These are phyloP conservation scores for Thalassaphorura encarpata DNA, from an alignment of 1,140 invertebrate genomes.

Conservation along the genomic window DNA sequence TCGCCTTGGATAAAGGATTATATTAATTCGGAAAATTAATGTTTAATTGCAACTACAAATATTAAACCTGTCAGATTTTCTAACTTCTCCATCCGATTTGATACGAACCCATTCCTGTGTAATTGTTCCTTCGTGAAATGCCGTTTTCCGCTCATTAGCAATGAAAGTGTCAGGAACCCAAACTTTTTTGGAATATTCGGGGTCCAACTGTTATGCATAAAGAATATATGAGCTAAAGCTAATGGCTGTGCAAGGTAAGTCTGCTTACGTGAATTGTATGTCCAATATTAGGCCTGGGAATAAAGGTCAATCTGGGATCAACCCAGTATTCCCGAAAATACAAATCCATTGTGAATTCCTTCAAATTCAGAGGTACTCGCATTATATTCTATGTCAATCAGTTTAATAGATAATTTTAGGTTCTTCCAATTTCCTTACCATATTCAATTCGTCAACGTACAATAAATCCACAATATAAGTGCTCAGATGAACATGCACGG, in stretches of 20 bases:
- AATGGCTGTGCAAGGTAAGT: no score
- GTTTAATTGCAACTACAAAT: conserved; percentile 6
- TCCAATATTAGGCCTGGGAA: background rate
- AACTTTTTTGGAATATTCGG: conserved; percentile 12
- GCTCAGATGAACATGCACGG: background rate
- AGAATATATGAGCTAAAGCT: no score
- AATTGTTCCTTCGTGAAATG: conserved; percentile 4
- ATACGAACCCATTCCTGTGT: conserved; percentile 11
- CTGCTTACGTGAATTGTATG: conserved; percentile 7
- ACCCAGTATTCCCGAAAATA: conserved; percentile 15
- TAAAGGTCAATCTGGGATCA: conserved; percentile 11
- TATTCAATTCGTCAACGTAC: conserved; percentile 7
- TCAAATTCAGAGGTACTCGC: no score
- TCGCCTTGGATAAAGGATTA: background rate
- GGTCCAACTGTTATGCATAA: conserved; percentile 12
- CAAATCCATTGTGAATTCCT: conserved; percentile 16
- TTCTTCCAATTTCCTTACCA: background rate
- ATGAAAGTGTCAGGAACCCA: conserved; percentile 26
- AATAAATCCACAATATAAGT: conserved; percentile 5
- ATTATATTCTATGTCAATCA: background rate
- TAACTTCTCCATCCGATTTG: conserved; percentile 14
- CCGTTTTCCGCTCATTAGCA: conserved; percentile 20
- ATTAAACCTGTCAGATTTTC: conserved; percentile 6
- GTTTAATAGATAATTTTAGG: background rate
- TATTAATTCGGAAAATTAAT: background rate